A percentile compares a stretch with the other conserved stretches of the same genome.
phyloP scores from a whole-genome alignment of 1,140 invertebrate species.

The Doryteuthis pealeii region DNA sequence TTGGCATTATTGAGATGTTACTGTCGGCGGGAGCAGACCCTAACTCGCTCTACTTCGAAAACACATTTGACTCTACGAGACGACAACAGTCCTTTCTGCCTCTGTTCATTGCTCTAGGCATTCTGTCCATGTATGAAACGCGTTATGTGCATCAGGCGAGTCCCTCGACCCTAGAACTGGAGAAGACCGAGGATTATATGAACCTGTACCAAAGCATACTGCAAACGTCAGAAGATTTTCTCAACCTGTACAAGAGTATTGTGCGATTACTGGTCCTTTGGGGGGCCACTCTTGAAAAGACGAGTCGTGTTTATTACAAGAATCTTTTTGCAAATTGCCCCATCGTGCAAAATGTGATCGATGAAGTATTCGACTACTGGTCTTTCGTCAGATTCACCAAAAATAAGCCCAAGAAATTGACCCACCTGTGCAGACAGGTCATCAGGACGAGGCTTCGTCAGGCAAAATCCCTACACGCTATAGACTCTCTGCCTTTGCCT shows the following conservation, averaged over 20 bases:
- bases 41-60: slow-evolving; percentile 15
- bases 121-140: slow-evolving; percentile 26
- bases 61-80: background rate
- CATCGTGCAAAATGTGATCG: slow-evolving; percentile 20
- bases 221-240: slow-evolving; percentile 16
- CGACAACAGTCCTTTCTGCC: slow-evolving; percentile 2
- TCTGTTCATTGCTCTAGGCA: slow-evolving; percentile 26
- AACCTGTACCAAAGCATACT: background rate
- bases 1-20: slow-evolving; percentile 32
- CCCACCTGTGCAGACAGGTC: slow-evolving; percentile 32
- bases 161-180: background rate
- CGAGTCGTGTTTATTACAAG: slow-evolving; percentile 12
- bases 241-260: slow-evolving; percentile 29
- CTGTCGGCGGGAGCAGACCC: slow-evolving; percentile 32
- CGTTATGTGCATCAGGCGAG: slow-evolving; percentile 15
- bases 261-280: slow-evolving; percentile 32
- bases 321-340: slow-evolving; percentile 15
- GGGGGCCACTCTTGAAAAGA: slow-evolving; percentile 17
- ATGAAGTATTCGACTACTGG: slow-evolving; percentile 34
- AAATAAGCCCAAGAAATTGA: slow-evolving; percentile 26
- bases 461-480: slow-evolving; percentile 27
- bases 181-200: background rate
- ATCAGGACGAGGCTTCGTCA: slow-evolving; percentile 27
- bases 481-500: slow-evolving; percentile 32
- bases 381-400: slow-evolving; percentile 20